These are phyloP conservation scores for Drepanosiphum platanoidis DNA, from an alignment of 2,888 invertebrate genomes.

Conservation along the genomic window DNA sequence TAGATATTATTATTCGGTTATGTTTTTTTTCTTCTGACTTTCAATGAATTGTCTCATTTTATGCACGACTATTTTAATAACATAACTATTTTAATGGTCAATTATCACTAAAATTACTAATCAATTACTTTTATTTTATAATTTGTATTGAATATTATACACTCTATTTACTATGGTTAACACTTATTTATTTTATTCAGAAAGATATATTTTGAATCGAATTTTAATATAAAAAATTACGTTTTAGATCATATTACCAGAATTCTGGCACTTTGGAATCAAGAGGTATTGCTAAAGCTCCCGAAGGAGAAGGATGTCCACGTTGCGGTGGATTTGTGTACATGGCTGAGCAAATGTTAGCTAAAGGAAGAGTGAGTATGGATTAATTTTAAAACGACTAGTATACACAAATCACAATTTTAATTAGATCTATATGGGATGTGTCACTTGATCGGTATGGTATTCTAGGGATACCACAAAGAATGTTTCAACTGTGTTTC, in stretches of 20 bases:
- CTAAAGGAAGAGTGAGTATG: constrained; percentile 83
- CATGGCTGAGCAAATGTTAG: constrained; percentile 92
- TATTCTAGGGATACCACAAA: constrained; percentile 83
- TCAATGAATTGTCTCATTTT: constrained; percentile 27
- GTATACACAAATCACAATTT: constrained; percentile 18
- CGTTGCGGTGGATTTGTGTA: constrained; percentile 90
- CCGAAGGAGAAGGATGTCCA: constrained; percentile 87
- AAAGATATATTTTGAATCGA: not conserved
- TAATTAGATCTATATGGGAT: constrained; percentile 35
- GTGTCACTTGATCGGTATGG: constrained; percentile 45
- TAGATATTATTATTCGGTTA: not conserved
- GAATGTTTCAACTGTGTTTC: constrained; percentile 88
- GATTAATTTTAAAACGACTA: not conserved
- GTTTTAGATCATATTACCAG: constrained; percentile 48
- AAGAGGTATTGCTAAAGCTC: constrained; percentile 81
- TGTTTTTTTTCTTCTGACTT: constrained; percentile 13
- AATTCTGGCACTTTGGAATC: constrained; percentile 63
- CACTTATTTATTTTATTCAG: constrained; percentile 1
- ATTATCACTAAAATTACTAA: constrained; percentile 50
- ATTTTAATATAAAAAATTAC: not conserved
- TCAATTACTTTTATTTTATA: constrained; percentile 17
- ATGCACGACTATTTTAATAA: constrained; percentile 34
- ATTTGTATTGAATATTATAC: not conserved
- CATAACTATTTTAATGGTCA: not conserved
- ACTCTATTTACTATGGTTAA: constrained; percentile 16